These are phyloP conservation scores for Arctopsyche grandis DNA, from an alignment of 1,140 invertebrate species.

Conservation along the genomic window DNA sequence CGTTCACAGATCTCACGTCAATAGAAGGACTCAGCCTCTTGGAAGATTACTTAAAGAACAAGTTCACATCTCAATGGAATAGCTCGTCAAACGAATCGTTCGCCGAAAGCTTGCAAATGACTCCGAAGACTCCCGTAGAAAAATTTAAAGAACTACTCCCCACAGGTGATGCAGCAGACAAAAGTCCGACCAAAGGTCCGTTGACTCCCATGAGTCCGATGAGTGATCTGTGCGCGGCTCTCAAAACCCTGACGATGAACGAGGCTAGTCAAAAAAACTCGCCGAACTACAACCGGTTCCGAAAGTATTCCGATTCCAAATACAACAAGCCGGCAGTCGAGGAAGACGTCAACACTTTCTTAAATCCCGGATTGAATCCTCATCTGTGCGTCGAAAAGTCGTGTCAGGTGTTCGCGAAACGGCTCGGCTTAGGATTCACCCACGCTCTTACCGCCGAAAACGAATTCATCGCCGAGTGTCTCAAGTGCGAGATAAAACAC, in stretches of 20 bases:
- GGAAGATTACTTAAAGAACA: slow-evolving; percentile 76
- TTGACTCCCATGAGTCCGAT: slow-evolving; percentile 65
- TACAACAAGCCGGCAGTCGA: not conserved
- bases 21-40: slow-evolving; percentile 76
- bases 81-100: slow-evolving; percentile 58
- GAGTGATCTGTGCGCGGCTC: slow-evolving; percentile 67
- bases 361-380: slow-evolving; percentile 64
- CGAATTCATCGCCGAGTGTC: slow-evolving; percentile 60
- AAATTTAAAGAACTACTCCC: not conserved
- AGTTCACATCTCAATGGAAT: slow-evolving; percentile 58
- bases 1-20: slow-evolving; percentile 79
- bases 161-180: slow-evolving; percentile 4
- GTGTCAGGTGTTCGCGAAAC: slow-evolving; percentile 74
- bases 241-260: slow-evolving; percentile 66
- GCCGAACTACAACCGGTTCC: not conserved
- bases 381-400: slow-evolving; percentile 73
- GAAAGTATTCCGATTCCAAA: slow-evolving; percentile 33
- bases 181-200: slow-evolving; percentile 35
- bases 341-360: slow-evolving; percentile 48
- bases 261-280: slow-evolving; percentile 41
- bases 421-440: slow-evolving; percentile 66
- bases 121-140: slow-evolving; percentile 45
- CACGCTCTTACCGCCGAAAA: slow-evolving; percentile 59
- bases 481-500: slow-evolving; percentile 73
- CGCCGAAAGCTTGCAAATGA: slow-evolving; percentile 57